These are phyloP conservation scores for Haliaeetus leucogaster DNA, from an alignment of 2,113 vertebrate genomes.

Conservation along the genomic window DNA sequence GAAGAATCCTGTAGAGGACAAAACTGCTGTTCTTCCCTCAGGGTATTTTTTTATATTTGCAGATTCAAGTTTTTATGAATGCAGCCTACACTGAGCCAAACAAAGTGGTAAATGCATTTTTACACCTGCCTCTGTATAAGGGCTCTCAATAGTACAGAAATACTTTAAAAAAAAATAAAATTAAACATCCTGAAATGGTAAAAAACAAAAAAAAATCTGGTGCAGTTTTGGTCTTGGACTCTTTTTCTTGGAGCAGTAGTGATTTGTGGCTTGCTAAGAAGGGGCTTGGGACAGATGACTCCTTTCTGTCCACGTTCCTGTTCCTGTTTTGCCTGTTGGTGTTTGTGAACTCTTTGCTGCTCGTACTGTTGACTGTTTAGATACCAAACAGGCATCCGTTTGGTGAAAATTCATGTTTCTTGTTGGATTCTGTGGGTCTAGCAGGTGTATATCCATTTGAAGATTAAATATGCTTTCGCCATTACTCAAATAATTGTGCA, in stretches of 20 bases:
- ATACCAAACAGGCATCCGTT: not conserved
- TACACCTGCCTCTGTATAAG: not conserved
- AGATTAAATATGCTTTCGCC: not conserved
- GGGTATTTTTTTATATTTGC: not conserved
- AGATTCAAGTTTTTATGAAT: not conserved
- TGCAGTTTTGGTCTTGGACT: not conserved
- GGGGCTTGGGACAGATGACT: not conserved
- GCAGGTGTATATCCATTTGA: not conserved
- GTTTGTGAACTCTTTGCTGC: not conserved
- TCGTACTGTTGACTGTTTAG: not conserved
- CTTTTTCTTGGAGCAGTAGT: not conserved
- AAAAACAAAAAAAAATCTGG: too few species aligned
- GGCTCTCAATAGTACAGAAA: not conserved
- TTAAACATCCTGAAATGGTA: not conserved
- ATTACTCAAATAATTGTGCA: not conserved
- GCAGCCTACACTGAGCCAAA: not conserved
- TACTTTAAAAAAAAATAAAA: too few species aligned
- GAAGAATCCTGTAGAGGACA: not conserved
- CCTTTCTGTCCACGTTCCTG: not conserved
- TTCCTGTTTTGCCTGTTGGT: not conserved
- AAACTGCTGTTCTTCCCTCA: not conserved
- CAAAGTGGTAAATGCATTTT: not conserved
- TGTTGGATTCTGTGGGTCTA: not conserved
- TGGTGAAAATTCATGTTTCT: not conserved
- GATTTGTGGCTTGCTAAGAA: not conserved